Evolutionary conservation across 2,113 vertebrate species (phyloP).

Genomic region (Cryptomyrus ogoouensis): DNA sequence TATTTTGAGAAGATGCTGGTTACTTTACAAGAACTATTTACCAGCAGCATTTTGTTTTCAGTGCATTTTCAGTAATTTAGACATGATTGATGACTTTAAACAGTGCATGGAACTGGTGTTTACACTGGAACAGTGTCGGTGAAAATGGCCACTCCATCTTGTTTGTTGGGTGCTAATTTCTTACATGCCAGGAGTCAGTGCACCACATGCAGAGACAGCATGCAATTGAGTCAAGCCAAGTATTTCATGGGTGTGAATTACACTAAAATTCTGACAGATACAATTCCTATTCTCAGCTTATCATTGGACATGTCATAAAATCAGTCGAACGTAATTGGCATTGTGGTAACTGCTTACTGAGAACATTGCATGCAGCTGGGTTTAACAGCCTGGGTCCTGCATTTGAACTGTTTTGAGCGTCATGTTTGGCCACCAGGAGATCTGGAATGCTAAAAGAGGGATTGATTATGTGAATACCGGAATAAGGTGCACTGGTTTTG

Average conservation of each 20-base stretch:
- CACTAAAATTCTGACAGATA: too few relatives aligned
- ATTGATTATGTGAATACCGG: neutral
- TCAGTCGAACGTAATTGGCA: neutral
- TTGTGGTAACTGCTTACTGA: neutral
- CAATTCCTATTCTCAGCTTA: neutral
- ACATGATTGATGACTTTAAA: neutral
- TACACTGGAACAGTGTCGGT: neutral
- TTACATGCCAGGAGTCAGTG: neutral
- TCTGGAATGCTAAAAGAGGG: neutral
- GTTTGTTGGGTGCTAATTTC: constrained; percentile 7
- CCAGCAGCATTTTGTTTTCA: neutral
- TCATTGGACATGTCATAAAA: neutral
- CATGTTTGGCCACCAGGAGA: neutral
- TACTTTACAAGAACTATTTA: neutral
- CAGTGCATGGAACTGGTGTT: neutral
- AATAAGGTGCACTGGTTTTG: neutral
- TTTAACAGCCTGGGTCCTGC: neutral
- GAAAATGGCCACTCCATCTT: neutral
- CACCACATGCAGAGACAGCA: neutral
- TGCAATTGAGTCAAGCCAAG: neutral
- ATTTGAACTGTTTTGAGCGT: neutral
- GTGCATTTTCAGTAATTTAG: neutral
- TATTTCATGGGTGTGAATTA: neutral
- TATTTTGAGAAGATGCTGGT: neutral
- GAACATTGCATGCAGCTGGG: neutral